Evolutionary conservation across 2,113 vertebrate genomes (phyloP), one percentile per base, ranked within the genome.

Genomic region (Ophthalmolycus amberensis): DNA sequence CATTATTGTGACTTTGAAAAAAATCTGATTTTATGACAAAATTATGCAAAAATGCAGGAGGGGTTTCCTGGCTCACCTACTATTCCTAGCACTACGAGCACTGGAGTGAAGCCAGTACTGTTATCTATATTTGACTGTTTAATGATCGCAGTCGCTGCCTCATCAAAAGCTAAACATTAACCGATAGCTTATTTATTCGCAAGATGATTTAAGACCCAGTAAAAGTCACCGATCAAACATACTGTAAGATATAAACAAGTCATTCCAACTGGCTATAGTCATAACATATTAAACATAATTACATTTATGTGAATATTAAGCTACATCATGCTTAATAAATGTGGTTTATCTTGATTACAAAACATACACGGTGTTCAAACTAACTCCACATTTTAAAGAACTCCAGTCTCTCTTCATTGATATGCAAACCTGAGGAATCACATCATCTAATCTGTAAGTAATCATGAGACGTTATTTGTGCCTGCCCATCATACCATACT

Each of bases 401-500:
- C 15, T 14, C 6, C 4, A 10, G 27, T 42, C 27, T 16, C 22
- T 77, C 10, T 68, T 65, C 7, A 38, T 3, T 38, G 20, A 52
- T 60, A 16, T 25, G 5, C 29, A 38, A 58, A 60, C 8, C 7
- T 29, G 2, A 29, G 29, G 29, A 29, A 29, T 29, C 29, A 29
- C 29, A 29, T 29, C 29, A 15, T 44, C n/a, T 42, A 20, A n/a
- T 27, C 25, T 48, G 12, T 32, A 25, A 11, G n/a, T 29, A 29
- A 29, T 29, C 29, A 29, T 29, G 0, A 29, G 37, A 34, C 12
- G 54, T 6, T 12, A 25, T 52, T 22, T 34, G 44, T 14, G 32
- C 66, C 20, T 56, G n/a, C 44, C 44, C 48, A 6, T 77, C 91
- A 6, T 94, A 99, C 97, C 97, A 93, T 15, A 44, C 77, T 94